phyloP scores from a whole-genome alignment of 2,888 invertebrate genomes.

The Drosophila setosimentum region DNA sequence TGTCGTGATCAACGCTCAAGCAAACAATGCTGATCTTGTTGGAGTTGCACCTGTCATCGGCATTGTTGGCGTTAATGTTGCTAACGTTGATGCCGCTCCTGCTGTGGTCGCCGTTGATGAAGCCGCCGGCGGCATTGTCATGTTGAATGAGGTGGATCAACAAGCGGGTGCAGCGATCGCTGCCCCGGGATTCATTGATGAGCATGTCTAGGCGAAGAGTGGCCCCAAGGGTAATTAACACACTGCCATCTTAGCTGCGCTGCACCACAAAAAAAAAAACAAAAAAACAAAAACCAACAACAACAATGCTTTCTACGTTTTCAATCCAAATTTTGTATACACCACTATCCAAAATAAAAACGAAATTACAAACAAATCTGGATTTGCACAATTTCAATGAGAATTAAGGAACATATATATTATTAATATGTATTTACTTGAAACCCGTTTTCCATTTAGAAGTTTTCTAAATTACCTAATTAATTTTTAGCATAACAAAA shows the following conservation, averaged over 20 bases:
- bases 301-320: slow-evolving; percentile 65
- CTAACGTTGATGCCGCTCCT: slow-evolving; percentile 54
- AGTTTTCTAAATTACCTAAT: too few species aligned
- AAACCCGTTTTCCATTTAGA: too few species aligned
- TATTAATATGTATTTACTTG: background rate
- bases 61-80: slow-evolving; percentile 62
- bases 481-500: slow-evolving; percentile 15
- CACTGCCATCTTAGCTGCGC: slow-evolving; percentile 67
- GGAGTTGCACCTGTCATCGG: slow-evolving; percentile 53
- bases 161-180: slow-evolving; percentile 68
- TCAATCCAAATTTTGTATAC: slow-evolving; percentile 66
- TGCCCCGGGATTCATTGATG: slow-evolving; percentile 60
- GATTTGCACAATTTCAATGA: background rate
- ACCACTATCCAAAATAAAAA: slow-evolving; percentile 44
- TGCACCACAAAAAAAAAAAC: slow-evolving; percentile 31
- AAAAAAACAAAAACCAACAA: background rate
- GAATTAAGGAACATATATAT: background rate
- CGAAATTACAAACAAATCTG: background rate
- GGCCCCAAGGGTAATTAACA: slow-evolving; percentile 25
- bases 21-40: slow-evolving; percentile 60
- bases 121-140: slow-evolving; percentile 78
- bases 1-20: slow-evolving; percentile 69
- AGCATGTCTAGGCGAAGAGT: slow-evolving; percentile 53
- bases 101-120: slow-evolving; percentile 78
- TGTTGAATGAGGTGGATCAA: slow-evolving; percentile 77